phyloP scores from a whole-genome alignment of 1,140 invertebrate genomes.

The Maniola jurtina region DNA sequence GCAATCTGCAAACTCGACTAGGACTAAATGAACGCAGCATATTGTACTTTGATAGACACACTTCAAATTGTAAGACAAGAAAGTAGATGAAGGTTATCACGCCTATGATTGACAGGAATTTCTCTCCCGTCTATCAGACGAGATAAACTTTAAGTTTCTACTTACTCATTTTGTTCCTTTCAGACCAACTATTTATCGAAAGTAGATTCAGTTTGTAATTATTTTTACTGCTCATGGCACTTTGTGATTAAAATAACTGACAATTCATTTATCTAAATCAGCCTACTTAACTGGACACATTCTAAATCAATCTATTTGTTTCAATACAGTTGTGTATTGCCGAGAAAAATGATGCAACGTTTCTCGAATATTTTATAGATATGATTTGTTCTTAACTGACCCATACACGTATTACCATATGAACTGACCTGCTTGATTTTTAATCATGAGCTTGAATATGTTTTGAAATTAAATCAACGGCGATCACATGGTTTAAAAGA shows the following conservation, averaged over 20 bases:
- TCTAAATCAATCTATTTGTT: constrained; percentile 27
- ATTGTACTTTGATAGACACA: constrained; percentile 20
- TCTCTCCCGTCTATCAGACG: constrained; percentile 18
- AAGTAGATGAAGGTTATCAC: constrained; percentile 16
- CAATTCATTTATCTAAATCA: constrained; percentile 29
- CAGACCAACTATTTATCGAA: constrained; percentile 16
- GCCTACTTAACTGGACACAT: constrained; percentile 21
- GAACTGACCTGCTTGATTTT: background rate
- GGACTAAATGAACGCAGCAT: background rate
- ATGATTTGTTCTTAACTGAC: background rate
- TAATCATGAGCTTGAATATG: constrained; percentile 16
- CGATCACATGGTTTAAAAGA: constrained; percentile 6
- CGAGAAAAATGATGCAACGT: constrained; percentile 12
- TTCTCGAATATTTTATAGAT: constrained; percentile 9
- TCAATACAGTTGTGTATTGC: constrained; percentile 5
- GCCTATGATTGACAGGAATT: constrained; percentile 24
- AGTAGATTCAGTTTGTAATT: constrained; percentile 24
- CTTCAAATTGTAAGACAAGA: constrained; percentile 9
- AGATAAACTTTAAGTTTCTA: constrained; percentile 19
- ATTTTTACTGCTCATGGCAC: constrained; percentile 28
- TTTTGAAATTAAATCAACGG: constrained; percentile 16
- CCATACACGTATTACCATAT: background rate
- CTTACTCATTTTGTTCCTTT: constrained; percentile 20
- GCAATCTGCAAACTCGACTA: background rate
- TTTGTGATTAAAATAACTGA: constrained; percentile 23